phyloP scores from a whole-genome alignment of 1,140 invertebrate species.

The Drosophila truncata region DNA sequence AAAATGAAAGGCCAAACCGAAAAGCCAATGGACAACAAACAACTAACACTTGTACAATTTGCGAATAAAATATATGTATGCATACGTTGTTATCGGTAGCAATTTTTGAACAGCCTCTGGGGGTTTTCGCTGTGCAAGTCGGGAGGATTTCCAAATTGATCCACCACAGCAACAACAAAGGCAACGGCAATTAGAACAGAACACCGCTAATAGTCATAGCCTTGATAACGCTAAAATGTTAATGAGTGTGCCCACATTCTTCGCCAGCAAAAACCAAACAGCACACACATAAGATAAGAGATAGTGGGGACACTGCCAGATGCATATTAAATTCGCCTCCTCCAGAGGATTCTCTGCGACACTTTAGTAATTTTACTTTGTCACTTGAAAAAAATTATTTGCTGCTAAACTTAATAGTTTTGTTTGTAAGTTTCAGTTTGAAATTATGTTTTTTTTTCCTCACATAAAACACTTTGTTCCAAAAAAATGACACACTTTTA shows the following conservation, averaged over 20 bases:
- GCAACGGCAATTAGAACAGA: slow-evolving; percentile 11
- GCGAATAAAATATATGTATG: slow-evolving; percentile 6
- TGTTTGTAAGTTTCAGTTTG: too few species aligned
- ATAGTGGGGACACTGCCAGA: slow-evolving; percentile 4
- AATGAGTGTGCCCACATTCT: slow-evolving; percentile 42
- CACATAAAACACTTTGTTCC: too few species aligned
- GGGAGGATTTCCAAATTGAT: slow-evolving; percentile 44
- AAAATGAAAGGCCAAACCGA: slow-evolving; percentile 61
- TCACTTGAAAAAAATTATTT: too few species aligned
- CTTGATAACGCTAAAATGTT: slow-evolving; percentile 35
- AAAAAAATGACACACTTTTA: too few species aligned
- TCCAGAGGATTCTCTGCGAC: not conserved
- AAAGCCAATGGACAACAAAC: slow-evolving; percentile 43
- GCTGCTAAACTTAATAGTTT: too few species aligned
- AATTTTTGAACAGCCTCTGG: slow-evolving; percentile 32
- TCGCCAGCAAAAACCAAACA: slow-evolving; percentile 1
- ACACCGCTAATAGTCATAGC: slow-evolving; percentile 30
- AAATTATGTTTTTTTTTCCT: too few species aligned
- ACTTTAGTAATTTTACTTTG: too few species aligned
- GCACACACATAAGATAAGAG: slow-evolving; percentile 25
- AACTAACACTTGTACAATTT: slow-evolving; percentile 19
- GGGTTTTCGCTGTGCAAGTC: slow-evolving; percentile 18
- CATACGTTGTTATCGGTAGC: slow-evolving; percentile 29
- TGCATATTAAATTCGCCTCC: slow-evolving; percentile 13
- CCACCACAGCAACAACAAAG: not conserved